Percentiles rank a stretch among this genome's conserved stretches.
Evolutionary conservation across 2,888 invertebrate species (phyloP).

Genomic region (Cordilura impudica): DNA sequence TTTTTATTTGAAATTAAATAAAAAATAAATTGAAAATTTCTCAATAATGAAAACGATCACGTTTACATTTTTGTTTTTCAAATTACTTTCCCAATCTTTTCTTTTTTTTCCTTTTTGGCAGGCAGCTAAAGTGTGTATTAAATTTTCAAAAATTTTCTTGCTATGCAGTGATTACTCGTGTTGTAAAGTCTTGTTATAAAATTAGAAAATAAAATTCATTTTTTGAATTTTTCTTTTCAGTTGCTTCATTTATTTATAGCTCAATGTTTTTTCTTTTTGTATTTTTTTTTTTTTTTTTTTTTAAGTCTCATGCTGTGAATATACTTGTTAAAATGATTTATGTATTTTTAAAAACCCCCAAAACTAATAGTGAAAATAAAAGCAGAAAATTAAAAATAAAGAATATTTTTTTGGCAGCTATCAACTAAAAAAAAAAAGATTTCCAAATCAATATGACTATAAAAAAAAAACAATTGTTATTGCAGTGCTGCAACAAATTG

Average conservation of each 20-base stretch:
- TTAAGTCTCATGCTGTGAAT: constrained; percentile 75
- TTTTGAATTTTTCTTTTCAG: neutral
- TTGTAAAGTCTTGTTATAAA: neutral
- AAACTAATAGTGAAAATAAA: constrained; percentile 12
- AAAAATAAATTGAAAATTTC: too few relatives aligned
- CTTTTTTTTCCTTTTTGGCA: too few relatives aligned
- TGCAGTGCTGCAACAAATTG: constrained; percentile 58
- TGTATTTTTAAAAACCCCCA: constrained; percentile 75
- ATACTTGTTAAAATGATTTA: constrained; percentile 76
- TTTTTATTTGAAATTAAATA: too few relatives aligned
- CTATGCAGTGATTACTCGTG: neutral
- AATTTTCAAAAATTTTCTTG: too few relatives aligned
- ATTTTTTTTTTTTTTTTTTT: constrained; percentile 7
- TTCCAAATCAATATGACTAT: constrained; percentile 56
- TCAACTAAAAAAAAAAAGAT: neutral
- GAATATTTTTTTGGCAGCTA: constrained; percentile 51
- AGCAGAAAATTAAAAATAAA: neutral
- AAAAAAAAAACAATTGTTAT: neutral
- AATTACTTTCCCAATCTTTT: too few relatives aligned
- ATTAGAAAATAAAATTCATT: neutral
- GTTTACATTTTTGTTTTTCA: too few relatives aligned
- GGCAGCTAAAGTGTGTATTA: too few relatives aligned
- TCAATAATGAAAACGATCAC: too few relatives aligned
- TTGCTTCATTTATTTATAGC: neutral
- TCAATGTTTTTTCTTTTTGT: neutral